Conservation (phyloP, 2,113 vertebrate species). For the Tragulus kanchil region DNA sequence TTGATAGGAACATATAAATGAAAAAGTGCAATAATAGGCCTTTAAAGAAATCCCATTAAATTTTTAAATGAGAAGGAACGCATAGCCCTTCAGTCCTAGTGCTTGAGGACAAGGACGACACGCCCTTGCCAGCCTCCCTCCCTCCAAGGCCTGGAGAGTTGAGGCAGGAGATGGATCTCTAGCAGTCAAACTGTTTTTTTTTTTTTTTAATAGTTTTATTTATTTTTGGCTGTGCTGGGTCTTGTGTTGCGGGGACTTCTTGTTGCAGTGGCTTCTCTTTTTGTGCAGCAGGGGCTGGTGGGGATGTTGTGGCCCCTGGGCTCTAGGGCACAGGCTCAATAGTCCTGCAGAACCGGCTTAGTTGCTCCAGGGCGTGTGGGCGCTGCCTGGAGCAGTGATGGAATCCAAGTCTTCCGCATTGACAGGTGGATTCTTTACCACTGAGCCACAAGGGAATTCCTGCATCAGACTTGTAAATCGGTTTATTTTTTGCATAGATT, state of each 20-base stretch:
- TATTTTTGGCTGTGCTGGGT: background rate
- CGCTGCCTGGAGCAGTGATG: background rate
- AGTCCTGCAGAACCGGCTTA: rapidly evolving
- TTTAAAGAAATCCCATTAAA: constrained; percentile 53
- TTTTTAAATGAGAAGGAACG: constrained; percentile 55
- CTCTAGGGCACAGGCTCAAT: background rate
- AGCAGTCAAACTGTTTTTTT: background rate
- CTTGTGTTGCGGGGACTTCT: background rate
- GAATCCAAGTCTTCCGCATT: background rate
- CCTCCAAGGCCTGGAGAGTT: background rate
- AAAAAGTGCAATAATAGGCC: constrained; percentile 38
- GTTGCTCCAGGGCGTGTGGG: background rate
- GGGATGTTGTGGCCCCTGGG: background rate
- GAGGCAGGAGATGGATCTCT: background rate
- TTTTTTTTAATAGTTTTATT: background rate
- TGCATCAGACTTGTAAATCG: background rate
- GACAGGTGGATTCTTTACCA: background rate
- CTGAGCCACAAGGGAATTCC: background rate
- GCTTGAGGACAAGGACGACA: background rate
- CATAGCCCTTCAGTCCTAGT: background rate
- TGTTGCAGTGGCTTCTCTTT: too few species aligned
- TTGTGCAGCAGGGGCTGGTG: too few species aligned
- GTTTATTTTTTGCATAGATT: rapidly evolving
- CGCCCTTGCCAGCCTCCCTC: rapidly evolving
- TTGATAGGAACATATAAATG: constrained; percentile 55